These are phyloP conservation scores for Iselma pallidipennis DNA, from an alignment of 2,888 invertebrate species.

Conservation along the genomic window DNA sequence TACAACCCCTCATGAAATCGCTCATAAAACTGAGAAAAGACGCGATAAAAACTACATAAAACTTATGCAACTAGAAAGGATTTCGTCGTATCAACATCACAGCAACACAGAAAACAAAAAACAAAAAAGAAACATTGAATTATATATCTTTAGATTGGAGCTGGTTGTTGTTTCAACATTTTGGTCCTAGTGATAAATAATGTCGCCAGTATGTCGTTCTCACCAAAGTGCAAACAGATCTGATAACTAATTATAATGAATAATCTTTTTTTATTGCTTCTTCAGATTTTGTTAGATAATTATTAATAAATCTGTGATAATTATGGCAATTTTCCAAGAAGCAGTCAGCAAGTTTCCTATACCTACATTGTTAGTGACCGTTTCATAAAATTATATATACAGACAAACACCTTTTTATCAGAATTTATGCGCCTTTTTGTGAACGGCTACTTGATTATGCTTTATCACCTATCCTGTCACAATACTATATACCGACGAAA, in stretches of 20 bases:
- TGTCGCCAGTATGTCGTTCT: neutral
- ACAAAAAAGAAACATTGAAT: neutral
- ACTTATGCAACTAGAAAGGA: neutral
- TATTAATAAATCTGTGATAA: neutral
- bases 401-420: slow-evolving; percentile 38
- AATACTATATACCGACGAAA: slow-evolving; percentile 46
- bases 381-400: slow-evolving; percentile 15
- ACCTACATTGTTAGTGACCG: neutral
- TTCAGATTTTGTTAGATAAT: neutral
- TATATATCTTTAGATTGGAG: neutral
- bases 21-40: neutral
- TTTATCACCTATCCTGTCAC: slow-evolving; percentile 49
- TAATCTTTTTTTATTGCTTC: neutral
- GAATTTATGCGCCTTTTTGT: slow-evolving; percentile 45
- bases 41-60: neutral
- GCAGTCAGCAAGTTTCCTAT: neutral
- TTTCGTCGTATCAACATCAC: neutral
- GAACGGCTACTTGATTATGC: slow-evolving; percentile 49
- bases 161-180: neutral
- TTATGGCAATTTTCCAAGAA: neutral
- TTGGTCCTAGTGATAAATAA: neutral
- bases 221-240: neutral
- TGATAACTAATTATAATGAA: neutral
- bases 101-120: neutral
- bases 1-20: neutral